Base-by-base conservation (phyloP, 2,797 vertebrate genomes). In the Pangasius macronema region DNA sequence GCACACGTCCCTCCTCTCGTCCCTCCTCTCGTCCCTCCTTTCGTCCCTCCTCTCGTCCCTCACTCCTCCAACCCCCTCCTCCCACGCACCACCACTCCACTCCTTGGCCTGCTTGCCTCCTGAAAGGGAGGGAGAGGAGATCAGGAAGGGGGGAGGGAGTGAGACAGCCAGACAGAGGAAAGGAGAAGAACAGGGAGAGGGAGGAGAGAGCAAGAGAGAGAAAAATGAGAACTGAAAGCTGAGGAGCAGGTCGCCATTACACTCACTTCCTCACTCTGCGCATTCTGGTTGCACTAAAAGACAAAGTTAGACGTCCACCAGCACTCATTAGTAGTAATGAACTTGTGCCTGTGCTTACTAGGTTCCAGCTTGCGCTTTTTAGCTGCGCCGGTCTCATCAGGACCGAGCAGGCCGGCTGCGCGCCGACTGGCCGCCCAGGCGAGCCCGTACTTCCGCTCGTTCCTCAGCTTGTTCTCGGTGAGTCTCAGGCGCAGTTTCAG, bases 391-490 rank as follows among this genome's bases (percentile, higher is more conserved):
- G 89, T 88, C 5, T 94, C 93, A n/a, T 91, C 92, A 39, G 84
- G 70, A 33, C 80, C 88, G 51, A 89, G 83, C 82, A 95, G 92
- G 0, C 95, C 95, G 13, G 94, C 93, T 87, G 87, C 94, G 91
- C 96, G 95, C 82, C 96, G 95, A 89, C 90, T 91, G 46, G 95
- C 91, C 10, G 95, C 95, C 96, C 95, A 96, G 90, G 95, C 95
- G 93, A 96, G 89, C 14, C 96, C 96, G 84, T 96, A 96, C 92
- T 94, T 95, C 85, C 95, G 94, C 87, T 96, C 96, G 76, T 94
- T 95, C n/a, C 94, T 93, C 88, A 96, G 93, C 86, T 96, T 95
- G 93, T 93, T 94, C 91, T 96, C 96, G 0, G 95, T 96, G 68
- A 96, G 93, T 86, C 94, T 93, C 65, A 96, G 94, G 14, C 96